A percentile compares a stretch with the other conserved stretches of the same genome.
These are phyloP conservation scores for Lamproptera curius DNA, from an alignment of 2,888 invertebrate species.

Conservation along the genomic window DNA sequence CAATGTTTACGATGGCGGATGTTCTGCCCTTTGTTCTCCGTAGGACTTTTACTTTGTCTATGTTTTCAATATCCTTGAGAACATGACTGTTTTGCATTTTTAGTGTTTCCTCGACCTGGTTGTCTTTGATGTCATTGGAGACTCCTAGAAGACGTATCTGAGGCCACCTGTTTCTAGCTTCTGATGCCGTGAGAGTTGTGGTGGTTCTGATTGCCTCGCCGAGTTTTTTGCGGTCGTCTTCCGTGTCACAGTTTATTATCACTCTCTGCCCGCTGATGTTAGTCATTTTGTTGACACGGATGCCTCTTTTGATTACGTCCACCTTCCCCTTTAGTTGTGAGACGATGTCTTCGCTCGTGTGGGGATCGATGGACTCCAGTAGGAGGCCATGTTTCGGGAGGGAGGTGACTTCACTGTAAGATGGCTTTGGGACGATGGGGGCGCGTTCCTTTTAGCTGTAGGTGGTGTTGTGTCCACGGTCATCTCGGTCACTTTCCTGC, in stretches of 20 bases:
- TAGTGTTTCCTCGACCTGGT: neutral
- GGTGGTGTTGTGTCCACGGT: neutral
- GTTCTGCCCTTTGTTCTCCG: conserved; percentile 5
- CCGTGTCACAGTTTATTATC: neutral
- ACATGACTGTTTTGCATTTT: neutral
- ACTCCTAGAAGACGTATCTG: neutral
- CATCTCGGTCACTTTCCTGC: neutral
- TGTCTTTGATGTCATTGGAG: neutral
- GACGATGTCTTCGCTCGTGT: neutral
- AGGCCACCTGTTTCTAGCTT: neutral
- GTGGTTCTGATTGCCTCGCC: neutral
- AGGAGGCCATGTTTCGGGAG: no score
- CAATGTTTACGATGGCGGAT: neutral
- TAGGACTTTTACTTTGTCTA: neutral
- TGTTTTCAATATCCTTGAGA: neutral
- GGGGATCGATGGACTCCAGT: neutral
- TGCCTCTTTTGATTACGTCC: neutral
- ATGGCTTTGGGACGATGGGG: neutral
- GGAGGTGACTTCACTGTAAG: no score
- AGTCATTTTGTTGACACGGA: neutral
- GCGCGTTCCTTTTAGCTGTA: neutral
- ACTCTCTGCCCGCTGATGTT: neutral
- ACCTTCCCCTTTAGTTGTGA: neutral
- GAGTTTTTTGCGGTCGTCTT: neutral
- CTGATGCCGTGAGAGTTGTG: neutral